A percentile compares a stretch with the other conserved stretches of the same genome.
phyloP scores from a whole-genome alignment of 1,140 invertebrate genomes.

The Odontomachus brunneus region DNA sequence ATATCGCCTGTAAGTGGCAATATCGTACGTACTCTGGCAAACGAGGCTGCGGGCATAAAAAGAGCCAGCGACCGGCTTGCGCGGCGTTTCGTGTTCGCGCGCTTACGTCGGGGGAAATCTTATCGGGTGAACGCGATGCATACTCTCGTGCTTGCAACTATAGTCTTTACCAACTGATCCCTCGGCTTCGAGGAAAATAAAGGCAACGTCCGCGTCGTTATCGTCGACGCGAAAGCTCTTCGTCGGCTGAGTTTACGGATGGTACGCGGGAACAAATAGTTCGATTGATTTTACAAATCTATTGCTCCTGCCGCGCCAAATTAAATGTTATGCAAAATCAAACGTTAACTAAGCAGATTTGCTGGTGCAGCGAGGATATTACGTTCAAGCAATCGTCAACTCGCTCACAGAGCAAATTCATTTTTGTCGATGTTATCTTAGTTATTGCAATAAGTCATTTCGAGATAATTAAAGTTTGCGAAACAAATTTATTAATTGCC shows the following conservation, averaged over 20 bases:
- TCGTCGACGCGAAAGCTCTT: background rate
- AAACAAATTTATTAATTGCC: too few relatives aligned
- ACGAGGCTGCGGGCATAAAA: slow-evolving; percentile 26
- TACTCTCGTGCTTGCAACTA: slow-evolving; percentile 23
- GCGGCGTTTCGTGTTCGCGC: slow-evolving; percentile 18
- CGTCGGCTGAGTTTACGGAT: too few relatives aligned
- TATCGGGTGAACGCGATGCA: background rate
- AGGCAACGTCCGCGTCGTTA: background rate
- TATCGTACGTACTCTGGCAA: slow-evolving; percentile 34
- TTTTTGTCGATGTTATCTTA: too few relatives aligned
- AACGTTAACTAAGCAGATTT: too few relatives aligned
- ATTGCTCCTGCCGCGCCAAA: too few relatives aligned
- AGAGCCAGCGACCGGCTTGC: background rate
- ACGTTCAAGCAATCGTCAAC: too few relatives aligned
- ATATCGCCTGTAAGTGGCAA: slow-evolving; percentile 45
- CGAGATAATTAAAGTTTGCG: too few relatives aligned
- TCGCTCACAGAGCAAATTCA: too few relatives aligned
- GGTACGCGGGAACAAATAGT: background rate
- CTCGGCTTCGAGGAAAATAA: background rate
- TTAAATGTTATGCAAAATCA: too few relatives aligned
- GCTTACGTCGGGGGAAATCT: slow-evolving; percentile 3
- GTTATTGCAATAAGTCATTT: too few relatives aligned
- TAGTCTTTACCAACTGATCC: slow-evolving; percentile 22
- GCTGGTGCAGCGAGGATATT: too few relatives aligned
- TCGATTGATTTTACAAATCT: too few relatives aligned